Evolutionary conservation across 2,888 invertebrate genomes (phyloP), one percentile per base, ranked within the genome.

Genomic region (Cremastinae sp.): DNA sequence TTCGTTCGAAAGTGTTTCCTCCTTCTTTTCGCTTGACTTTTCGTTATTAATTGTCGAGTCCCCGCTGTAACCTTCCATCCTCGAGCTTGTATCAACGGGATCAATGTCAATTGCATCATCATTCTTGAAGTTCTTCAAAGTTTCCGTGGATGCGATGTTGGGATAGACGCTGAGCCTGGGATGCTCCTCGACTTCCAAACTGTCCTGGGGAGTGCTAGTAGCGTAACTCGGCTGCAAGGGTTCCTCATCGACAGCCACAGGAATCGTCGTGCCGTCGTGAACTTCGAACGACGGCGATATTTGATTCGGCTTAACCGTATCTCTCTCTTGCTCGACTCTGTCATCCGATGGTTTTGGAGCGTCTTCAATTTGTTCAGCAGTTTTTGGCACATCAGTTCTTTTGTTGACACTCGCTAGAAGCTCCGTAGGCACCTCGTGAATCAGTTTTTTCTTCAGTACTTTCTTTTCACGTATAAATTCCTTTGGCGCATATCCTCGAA

Each of bases 181-280:
- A 47, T 81, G 80, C 54, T 84, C 79, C 36, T 76, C 78, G 1
- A 65, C 45, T 34, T 75, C 61, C 2, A 22, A 12, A 4, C 54
- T 18, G 1, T 56, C 45, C 4, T 65, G 41, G 10, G 68, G 43
- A 22, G 74, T 56, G 14, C 75, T 73, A 0, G 76, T 66, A 16
- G 80, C 51, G 49, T 84, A 78, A 78, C 80, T 82, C 1, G 74
- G 72, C 59, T 78, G 72, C 8, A 34, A 22, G 0, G 73, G 36
- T 22, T 69, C 61, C 14, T 82, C 81, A 38, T 81, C 75, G 7
- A 65, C 43, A 9, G 71, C 54, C 8, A 79, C 72, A 22, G 80
- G 73, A 80, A 94, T 90, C 18, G 92, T 93, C 9, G 95, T 95
- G 10, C 94, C 95, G 87, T 95, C 94, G 79, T 94, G 89, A 22